phyloP scores from a whole-genome alignment of 2,888 invertebrate species.

The Amblyjoppa fuscipennis region DNA sequence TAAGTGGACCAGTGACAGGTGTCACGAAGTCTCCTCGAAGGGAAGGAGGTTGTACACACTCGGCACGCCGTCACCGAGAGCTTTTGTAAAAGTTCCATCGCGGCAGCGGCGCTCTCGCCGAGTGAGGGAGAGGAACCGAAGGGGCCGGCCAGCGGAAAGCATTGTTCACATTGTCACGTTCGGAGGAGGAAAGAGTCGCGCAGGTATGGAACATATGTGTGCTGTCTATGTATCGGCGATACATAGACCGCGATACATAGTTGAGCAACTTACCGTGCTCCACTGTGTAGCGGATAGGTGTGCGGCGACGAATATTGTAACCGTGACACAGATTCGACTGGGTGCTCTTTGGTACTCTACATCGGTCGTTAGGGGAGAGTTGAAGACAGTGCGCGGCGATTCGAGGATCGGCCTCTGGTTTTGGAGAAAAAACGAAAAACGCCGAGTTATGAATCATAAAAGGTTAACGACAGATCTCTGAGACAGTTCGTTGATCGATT shows the following conservation, averaged over 20 bases:
- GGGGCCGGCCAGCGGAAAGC: conserved; percentile 48
- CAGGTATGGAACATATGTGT: neutral
- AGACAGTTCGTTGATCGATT: no score
- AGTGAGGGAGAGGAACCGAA: conserved; percentile 6
- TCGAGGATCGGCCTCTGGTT: neutral
- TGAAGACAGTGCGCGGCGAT: neutral
- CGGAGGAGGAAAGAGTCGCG: conserved; percentile 28
- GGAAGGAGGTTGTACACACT: conserved; percentile 50
- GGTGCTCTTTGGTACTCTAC: conserved; percentile 41
- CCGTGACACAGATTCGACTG: conserved; percentile 61
- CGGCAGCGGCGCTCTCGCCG: neutral
- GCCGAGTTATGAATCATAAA: no score
- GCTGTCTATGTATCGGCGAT: neutral
- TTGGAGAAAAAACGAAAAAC: neutral
- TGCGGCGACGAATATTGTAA: conserved; percentile 47
- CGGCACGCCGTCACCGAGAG: conserved; percentile 41
- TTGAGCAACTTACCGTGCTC: neutral
- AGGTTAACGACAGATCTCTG: no score
- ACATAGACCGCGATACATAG: neutral
- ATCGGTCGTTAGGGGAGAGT: conserved; percentile 14
- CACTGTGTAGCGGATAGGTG: conserved; percentile 31
- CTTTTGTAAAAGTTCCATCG: conserved; percentile 62
- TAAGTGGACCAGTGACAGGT: conserved; percentile 64
- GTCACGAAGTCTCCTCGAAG: conserved; percentile 54
- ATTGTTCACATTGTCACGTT: conserved; percentile 64